Percentiles rank a stretch among this genome's conserved stretches.
These are phyloP conservation scores for Agriopis marginaria DNA, from an alignment of 2,888 invertebrate genomes.

Conservation along the genomic window DNA sequence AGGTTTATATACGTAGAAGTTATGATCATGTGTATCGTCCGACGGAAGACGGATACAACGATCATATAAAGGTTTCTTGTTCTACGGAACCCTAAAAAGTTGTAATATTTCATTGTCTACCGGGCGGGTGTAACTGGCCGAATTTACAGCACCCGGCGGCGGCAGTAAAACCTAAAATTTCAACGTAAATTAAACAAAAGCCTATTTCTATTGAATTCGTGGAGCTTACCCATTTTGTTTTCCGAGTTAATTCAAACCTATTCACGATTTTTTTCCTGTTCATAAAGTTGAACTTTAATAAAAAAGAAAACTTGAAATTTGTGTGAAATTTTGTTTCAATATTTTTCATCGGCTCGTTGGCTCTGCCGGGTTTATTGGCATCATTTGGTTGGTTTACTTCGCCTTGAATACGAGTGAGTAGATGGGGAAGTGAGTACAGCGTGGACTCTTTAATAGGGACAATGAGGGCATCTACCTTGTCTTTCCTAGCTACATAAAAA, in stretches of 20 bases:
- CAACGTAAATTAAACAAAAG: slow-evolving; percentile 23
- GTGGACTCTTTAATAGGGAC: not conserved
- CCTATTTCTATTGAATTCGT: slow-evolving; percentile 17
- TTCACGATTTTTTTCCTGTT: slow-evolving; percentile 1
- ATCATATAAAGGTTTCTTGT: too few species aligned
- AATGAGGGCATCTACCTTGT: too few species aligned
- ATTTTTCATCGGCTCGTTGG: slow-evolving; percentile 1
- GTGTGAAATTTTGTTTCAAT: slow-evolving; percentile 3
- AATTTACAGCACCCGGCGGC: not conserved
- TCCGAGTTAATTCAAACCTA: slow-evolving; percentile 4
- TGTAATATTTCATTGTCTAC: slow-evolving; percentile 12
- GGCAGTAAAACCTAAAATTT: slow-evolving; percentile 8
- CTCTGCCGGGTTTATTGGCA: not conserved
- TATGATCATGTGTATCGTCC: too few species aligned
- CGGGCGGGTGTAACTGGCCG: slow-evolving; percentile 1
- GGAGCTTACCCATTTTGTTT: slow-evolving; percentile 17
- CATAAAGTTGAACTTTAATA: not conserved
- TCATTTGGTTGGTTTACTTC: not conserved
- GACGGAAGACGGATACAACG: too few species aligned
- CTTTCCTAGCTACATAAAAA: too few species aligned
- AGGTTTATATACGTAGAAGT: too few species aligned
- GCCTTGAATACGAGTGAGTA: not conserved
- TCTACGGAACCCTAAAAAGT: too few species aligned
- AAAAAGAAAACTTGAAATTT: not conserved
- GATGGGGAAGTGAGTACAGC: not conserved